Conservation (phyloP, 2,888 invertebrate genomes). For the Tenthredo mesomela region DNA sequence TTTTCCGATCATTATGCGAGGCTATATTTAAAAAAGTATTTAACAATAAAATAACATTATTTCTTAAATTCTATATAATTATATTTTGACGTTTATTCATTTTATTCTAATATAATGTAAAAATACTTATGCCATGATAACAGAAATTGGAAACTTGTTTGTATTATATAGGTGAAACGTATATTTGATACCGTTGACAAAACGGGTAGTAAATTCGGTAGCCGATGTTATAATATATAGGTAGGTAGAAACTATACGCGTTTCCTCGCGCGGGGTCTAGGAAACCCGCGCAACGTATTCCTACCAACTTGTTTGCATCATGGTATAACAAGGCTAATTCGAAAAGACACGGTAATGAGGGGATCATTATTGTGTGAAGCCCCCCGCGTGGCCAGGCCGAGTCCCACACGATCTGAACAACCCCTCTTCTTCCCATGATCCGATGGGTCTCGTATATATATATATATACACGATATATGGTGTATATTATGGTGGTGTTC, state of each 20-base stretch:
- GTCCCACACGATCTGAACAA: conserved; percentile 50
- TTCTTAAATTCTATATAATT: too few species aligned
- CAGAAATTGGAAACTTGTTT: too few species aligned
- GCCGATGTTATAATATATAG: background rate
- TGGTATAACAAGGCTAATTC: conserved; percentile 67
- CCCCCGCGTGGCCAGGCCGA: conserved; percentile 62
- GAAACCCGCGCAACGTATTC: background rate
- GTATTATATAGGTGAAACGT: too few species aligned
- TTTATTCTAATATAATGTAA: too few species aligned
- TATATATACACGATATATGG: too few species aligned
- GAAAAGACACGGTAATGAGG: conserved; percentile 74
- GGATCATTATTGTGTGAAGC: conserved; percentile 66
- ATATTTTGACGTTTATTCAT: too few species aligned
- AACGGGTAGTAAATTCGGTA: conserved; percentile 58
- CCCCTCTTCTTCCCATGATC: background rate
- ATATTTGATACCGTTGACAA: conserved; percentile 38
- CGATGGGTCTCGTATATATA: background rate
- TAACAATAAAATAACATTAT: too few species aligned
- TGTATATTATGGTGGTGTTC: too few species aligned
- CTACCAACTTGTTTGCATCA: conserved; percentile 55
- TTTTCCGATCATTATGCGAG: too few species aligned
- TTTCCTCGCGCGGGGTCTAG: background rate
- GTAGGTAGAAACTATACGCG: background rate
- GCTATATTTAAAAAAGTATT: too few species aligned
- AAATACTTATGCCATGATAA: too few species aligned